A percentile compares a stretch with the other conserved stretches of the same genome.
These are phyloP conservation scores for Capitulum mitella DNA, from an alignment of 2,888 invertebrate genomes.

Conservation along the genomic window DNA sequence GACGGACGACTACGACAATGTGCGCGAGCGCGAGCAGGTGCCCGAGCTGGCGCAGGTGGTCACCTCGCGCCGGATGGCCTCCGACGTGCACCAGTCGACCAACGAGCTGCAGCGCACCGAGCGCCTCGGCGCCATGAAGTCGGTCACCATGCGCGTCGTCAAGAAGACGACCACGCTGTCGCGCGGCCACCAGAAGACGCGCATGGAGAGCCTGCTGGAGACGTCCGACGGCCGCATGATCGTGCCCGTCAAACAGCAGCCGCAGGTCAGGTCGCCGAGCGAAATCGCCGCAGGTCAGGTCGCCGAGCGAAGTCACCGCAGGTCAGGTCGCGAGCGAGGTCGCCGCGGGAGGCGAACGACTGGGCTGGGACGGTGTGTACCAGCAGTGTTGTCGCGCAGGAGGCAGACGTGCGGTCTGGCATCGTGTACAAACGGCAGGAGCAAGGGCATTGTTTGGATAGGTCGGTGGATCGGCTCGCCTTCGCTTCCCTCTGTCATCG, in stretches of 20 bases:
- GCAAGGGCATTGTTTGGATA: too few species aligned
- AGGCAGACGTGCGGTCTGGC: too few species aligned
- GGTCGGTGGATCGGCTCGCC: too few species aligned
- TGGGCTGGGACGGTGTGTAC: too few species aligned
- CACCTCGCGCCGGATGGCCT: slow-evolving; percentile 36
- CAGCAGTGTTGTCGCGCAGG: too few species aligned
- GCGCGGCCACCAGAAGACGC: slow-evolving; percentile 35
- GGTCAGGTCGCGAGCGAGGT: too few species aligned
- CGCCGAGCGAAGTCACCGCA: too few species aligned
- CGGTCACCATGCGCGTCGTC: slow-evolving; percentile 35
- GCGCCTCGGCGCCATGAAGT: slow-evolving; percentile 35
- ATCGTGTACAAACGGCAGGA: too few species aligned
- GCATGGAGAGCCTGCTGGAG: slow-evolving; percentile 35
- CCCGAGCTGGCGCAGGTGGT: slow-evolving; percentile 34
- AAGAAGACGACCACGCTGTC: slow-evolving; percentile 37
- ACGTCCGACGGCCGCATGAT: slow-evolving; percentile 33
- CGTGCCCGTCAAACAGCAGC: background rate
- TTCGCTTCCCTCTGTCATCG: too few species aligned
- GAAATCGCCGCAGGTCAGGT: too few species aligned
- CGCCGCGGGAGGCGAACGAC: too few species aligned
- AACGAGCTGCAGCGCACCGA: slow-evolving; percentile 35
- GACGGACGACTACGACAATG: background rate
- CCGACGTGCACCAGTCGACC: slow-evolving; percentile 35
- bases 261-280: background rate
- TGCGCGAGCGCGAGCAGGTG: background rate